Evolutionary conservation across 1,140 invertebrate genomes (phyloP), one percentile per base, ranked within the genome.

Genomic region (Drosophila malerkotliana): DNA sequence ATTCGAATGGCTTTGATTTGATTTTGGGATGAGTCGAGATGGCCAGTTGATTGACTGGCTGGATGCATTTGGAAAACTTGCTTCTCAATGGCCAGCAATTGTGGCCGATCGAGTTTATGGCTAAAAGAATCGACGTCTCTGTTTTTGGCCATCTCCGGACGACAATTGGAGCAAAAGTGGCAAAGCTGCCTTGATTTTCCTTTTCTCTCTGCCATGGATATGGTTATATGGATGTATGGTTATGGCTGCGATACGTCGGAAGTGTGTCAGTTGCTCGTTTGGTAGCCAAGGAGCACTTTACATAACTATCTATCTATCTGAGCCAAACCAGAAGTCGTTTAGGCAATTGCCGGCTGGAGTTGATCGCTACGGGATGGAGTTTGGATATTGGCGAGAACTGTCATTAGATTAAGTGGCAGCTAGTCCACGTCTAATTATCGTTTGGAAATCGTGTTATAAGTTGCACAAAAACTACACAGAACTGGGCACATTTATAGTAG

Each of bases 341-440:
- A 82, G 77, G 64, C 79, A 81, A 75, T 81, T 78, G 80, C 74
- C 34, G 49, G 18, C 47, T 57, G 12, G 26, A 63, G 61, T 48
- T 49, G 61, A 51, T 58, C 53, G 45, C 52, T 18, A 39, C n/a
- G 32, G 28, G 39, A 48, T 60, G 34, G 34, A 37, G 34, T 9
- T n/a, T 37, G 34, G 34, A 14, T 37, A 37, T 44, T 51, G 45
- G 49, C 37, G 78, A 88, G 83, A 87, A 87, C 82, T 87, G 82
- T 75, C 82, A 87, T 87, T 87, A 87, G 78, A 82, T 88, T 87
- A 82, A 87, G 78, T 87, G 83, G 82, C 83, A 68, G 83, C 68
- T 80, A 54, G 63, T 18, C 56, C 67, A 39, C 54, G 57, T 69
- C 69, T 87, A 85, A 87, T 87, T 85, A 85, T 85, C 79, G 71